Evolutionary conservation across 2,113 vertebrate genomes (phyloP).

Genomic region (Oxyruncus cristatus): DNA sequence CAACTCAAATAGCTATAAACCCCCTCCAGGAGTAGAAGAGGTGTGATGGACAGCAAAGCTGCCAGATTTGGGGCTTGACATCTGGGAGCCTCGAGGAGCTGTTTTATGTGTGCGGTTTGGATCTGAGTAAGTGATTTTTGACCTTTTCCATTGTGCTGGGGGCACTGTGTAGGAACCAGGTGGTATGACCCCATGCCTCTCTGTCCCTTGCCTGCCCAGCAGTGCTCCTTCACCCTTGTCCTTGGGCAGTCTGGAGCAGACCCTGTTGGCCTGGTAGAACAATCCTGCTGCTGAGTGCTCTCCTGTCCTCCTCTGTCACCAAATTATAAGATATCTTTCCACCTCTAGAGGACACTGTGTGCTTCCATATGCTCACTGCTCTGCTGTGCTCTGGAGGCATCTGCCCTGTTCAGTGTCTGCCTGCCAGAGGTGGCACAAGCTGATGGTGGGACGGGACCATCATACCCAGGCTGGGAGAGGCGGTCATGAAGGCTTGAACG

Average conservation of each 20-base stretch:
- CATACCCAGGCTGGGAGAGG: neutral
- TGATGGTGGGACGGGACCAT: neutral
- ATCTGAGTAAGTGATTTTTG: neutral
- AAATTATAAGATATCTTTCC: neutral
- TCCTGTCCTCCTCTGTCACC: neutral
- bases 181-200: accelerated
- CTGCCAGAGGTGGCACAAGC: neutral
- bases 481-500: accelerated
- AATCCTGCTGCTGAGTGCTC: neutral
- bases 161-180: neutral
- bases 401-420: neutral
- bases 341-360: constrained; percentile 67
- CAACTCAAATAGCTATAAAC: neutral
- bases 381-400: neutral
- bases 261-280: neutral
- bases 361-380: neutral
- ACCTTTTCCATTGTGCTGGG: neutral
- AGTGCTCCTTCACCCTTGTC: neutral
- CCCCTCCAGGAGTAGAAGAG: neutral
- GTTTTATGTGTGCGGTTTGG: neutral
- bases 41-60: neutral
- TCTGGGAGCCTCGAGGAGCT: neutral
- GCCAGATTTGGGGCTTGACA: neutral
- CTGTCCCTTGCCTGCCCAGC: neutral
- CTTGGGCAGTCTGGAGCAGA: neutral